phyloP scores from a whole-genome alignment of 2,797 vertebrate species.

The Galagoides demidoff region DNA sequence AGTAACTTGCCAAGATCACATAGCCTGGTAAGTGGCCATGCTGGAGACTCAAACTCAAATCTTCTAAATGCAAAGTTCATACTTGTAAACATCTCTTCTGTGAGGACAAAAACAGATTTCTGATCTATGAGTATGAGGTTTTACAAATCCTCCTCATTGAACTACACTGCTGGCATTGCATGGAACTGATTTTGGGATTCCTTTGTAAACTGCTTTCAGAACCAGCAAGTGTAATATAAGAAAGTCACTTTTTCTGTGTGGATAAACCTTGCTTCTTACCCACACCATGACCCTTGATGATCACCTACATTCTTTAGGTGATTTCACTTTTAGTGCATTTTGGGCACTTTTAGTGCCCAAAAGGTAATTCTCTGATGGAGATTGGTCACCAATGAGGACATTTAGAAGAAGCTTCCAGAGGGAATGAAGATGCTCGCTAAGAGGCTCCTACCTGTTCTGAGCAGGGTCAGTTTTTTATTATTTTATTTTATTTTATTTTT shows the following conservation, averaged over 20 bases:
- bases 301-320: neutral
- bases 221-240: neutral
- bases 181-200: neutral
- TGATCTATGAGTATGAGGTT: neutral
- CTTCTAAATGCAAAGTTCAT: neutral
- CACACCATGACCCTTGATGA: neutral
- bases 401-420: constrained; percentile 1
- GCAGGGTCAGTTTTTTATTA: neutral
- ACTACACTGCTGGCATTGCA: neutral
- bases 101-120: constrained; percentile 4
- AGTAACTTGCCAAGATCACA: neutral
- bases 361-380: neutral
- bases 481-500: too few species aligned
- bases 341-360: too few species aligned
- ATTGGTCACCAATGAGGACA: neutral
- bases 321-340: neutral
- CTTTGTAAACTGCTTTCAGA: constrained; percentile 23
- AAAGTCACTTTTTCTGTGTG: constrained; percentile 1
- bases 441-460: neutral
- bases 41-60: neutral
- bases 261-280: neutral
- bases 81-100: neutral
- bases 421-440: neutral
- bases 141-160: neutral
- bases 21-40: neutral